Evolutionary conservation across 2,113 vertebrate species (phyloP), one percentile per base, ranked within the genome.

Genomic region (rabbit (Oryctolagus cuniculus)): DNA sequence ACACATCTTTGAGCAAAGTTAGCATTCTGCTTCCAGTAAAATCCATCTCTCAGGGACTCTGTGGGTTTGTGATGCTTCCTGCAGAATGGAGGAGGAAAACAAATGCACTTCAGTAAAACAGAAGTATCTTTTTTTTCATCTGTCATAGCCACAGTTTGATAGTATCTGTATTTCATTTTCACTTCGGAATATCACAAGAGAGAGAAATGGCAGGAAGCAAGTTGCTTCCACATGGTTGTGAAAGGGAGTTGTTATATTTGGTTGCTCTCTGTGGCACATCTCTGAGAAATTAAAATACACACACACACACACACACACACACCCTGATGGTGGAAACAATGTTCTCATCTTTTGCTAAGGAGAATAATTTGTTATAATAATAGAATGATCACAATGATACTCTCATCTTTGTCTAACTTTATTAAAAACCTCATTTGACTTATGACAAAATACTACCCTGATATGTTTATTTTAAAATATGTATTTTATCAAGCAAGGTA

Each of bases 1-100:
- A 98, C 97, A 97, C 97, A 96, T 98, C 97, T 98, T 96, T 96
- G 97, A 98, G 95, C 96, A 97, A 97, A 97, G 97, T 97, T 98
- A 98, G 97, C 97, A 96, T 96, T 97, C 96, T 72, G 83, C 93
- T 95, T 97, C 51, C 85, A 94, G 97, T 96, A 85, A 97, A 97
- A 97, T 91, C 95, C 95, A 97, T 97, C 96, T 96, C 97, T 95
- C 86, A 95, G 96, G 93, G 93, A 97, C 86, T 96, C 95, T 96
- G 94, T 96, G 97, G 95, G 94, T 96, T 96, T 98, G 93, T 95
- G 95, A 97, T 97, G 97, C 96, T 98, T 96, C 95, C 97, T 98
- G 96, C 91, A 94, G 95, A 95, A 95, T 72, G 96, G 70, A 97
- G 75, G 96, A 95, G 96, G 97, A 98, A 97, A 98, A 98, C 96